Percentiles rank a stretch among this genome's conserved stretches.
Evolutionary conservation across 2,797 vertebrate genomes (phyloP).

Genomic region (Microtus californicus): DNA sequence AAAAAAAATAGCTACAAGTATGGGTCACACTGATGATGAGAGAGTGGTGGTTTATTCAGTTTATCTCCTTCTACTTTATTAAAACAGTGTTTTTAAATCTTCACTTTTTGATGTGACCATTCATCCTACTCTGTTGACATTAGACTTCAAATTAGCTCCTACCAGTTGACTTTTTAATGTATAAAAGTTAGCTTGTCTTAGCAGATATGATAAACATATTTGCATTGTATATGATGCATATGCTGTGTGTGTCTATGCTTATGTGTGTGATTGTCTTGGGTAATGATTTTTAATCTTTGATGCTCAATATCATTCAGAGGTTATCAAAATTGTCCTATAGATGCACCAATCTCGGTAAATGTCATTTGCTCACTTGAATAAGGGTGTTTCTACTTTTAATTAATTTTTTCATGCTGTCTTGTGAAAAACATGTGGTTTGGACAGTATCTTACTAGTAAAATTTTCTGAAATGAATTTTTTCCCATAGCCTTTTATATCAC

Average conservation of each 20-base stretch:
- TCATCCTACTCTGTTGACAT: background rate
- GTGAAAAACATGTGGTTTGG: background rate
- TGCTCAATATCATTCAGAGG: background rate
- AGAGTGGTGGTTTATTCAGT: background rate
- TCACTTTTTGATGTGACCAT: background rate
- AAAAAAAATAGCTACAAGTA: background rate
- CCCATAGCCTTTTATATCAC: background rate
- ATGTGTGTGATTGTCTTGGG: background rate
- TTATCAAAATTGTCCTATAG: background rate
- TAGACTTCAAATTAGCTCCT: background rate
- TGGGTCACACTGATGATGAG: background rate
- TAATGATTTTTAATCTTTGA: background rate
- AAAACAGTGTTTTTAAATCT: background rate
- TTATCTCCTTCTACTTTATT: slow-evolving; percentile 7
- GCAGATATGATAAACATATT: background rate
- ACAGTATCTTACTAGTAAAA: background rate
- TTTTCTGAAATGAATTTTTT: background rate
- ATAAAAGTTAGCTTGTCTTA: background rate
- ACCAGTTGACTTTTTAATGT: background rate
- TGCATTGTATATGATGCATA: background rate
- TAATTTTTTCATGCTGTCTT: background rate
- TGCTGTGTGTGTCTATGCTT: background rate
- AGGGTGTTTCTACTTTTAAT: background rate
- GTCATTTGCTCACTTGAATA: background rate
- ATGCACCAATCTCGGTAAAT: background rate